phyloP scores from a whole-genome alignment of 2,888 invertebrate genomes.

The Endotricha flammealis region DNA sequence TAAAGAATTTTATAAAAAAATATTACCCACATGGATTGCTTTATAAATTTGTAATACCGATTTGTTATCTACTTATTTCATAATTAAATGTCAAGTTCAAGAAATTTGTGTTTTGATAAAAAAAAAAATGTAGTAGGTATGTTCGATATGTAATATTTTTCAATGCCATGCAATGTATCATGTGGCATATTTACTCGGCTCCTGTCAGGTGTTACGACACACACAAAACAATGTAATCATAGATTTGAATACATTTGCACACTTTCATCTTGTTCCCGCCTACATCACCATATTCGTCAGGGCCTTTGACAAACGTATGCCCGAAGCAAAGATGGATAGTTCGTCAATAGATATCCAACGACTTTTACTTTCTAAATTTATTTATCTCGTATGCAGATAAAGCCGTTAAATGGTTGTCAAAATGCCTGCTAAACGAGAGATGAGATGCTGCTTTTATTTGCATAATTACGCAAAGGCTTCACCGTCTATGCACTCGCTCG shows the following conservation, averaged over 20 bases:
- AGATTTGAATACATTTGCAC: constrained; percentile 19
- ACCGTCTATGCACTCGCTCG: constrained; percentile 46
- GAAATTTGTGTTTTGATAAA: too few relatives aligned
- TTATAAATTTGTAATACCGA: too few relatives aligned
- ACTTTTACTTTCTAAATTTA: constrained; percentile 41
- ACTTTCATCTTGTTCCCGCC: constrained; percentile 51
- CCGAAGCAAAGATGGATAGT: constrained; percentile 17
- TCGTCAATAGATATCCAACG: constrained; percentile 21
- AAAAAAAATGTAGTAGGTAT: too few relatives aligned
- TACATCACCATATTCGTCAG: constrained; percentile 21
- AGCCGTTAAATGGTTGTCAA: constrained; percentile 33
- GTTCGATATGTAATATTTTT: too few relatives aligned
- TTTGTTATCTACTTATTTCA: too few relatives aligned
- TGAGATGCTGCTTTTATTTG: constrained; percentile 46
- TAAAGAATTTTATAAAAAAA: too few relatives aligned
- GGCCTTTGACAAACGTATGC: constrained; percentile 21
- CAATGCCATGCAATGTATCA: too few relatives aligned
- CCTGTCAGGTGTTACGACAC: constrained; percentile 42
- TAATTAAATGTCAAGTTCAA: too few relatives aligned
- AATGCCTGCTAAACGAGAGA: constrained; percentile 42
- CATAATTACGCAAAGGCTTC: constrained; percentile 59
- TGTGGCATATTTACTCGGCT: too few relatives aligned
- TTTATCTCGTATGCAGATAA: constrained; percentile 23
- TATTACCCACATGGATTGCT: too few relatives aligned
- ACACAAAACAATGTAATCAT: constrained; percentile 27